Base-by-base conservation (phyloP, 2,113 vertebrate genomes). In the Phasianus colchicus region DNA sequence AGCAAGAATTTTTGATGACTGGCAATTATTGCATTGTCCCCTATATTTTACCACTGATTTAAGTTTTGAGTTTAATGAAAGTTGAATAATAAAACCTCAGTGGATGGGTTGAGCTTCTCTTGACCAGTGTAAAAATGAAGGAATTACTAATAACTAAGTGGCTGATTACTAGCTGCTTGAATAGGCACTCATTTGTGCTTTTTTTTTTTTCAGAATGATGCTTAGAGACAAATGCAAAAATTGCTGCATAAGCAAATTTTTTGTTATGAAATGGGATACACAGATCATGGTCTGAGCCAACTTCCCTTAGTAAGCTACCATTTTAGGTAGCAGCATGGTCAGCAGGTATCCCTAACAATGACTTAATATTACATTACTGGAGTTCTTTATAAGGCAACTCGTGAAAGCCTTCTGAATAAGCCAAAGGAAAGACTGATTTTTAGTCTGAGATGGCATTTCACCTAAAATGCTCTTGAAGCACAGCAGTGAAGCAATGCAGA, bases 271-370 rank as follows among this genome's bases (percentile, higher is more conserved):
- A 24, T 40, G 54, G 27, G 30, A 55, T 52, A 14, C 32, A 9
- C 16, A 67, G 21, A 57, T 13, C 57, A 32, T 2, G 2, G 3
- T 19, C 21, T 18, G 12, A 60, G 40, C 32, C 40, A 84, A 63
- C 21, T 47, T 76, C 18, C 13, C 9, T 19, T 63, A 43, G 5
- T 45, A 81, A 58, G 15, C 21, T 27, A 2, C 21, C 5, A 47
- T 92, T 86, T 58, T 47, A 72, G 7, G n/a, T 24, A 90, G 65
- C 47, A 71, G 13, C 0, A 1, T 25, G 16, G 17, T 42, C 47
- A 65, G 38, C 24, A 24, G 0, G 0, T 7, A 7, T 25, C 36
- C 69, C 55, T 66, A 47, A 8, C 50, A 47, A 42, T 21, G 17
- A 47, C 42, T 57, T 43, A 32, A 36, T 25, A 71, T 25, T 65